A percentile compares a stretch with the other conserved stretches of the same genome.
phyloP scores from a whole-genome alignment of 2,797 vertebrate species.

The Esox masquinongy region DNA sequence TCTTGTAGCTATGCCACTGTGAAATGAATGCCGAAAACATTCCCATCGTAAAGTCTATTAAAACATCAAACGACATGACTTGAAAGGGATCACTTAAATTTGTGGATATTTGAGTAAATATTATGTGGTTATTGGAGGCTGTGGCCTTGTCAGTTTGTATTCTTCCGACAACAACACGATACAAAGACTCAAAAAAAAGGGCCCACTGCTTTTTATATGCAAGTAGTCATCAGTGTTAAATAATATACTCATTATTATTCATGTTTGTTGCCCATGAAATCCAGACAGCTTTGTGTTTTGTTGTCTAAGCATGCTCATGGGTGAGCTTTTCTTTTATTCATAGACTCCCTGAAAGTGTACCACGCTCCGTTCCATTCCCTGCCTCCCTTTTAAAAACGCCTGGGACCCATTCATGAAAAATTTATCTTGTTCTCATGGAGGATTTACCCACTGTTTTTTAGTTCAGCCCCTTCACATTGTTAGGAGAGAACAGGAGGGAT shows the following conservation, averaged over 20 bases:
- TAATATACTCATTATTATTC: slow-evolving; percentile 31
- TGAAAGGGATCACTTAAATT: slow-evolving; percentile 48
- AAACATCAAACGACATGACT: slow-evolving; percentile 56
- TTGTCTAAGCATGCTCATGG: slow-evolving; percentile 30
- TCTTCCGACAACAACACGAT: background rate
- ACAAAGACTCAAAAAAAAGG: background rate
- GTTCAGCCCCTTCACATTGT: slow-evolving; percentile 52
- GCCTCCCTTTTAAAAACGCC: slow-evolving; percentile 38
- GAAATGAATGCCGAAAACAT: slow-evolving; percentile 73
- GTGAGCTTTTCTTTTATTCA: slow-evolving; percentile 50
- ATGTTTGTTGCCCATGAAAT: slow-evolving; percentile 21
- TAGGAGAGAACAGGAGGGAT: slow-evolving; percentile 22
- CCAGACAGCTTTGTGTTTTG: slow-evolving; percentile 35
- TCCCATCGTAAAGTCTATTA: slow-evolving; percentile 61
- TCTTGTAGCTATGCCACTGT: slow-evolving; percentile 71
- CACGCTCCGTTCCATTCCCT: slow-evolving; percentile 17
- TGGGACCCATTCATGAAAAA: slow-evolving; percentile 65
- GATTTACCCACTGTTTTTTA: slow-evolving; percentile 50
- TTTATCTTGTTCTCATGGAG: slow-evolving; percentile 59
- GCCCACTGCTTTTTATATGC: slow-evolving; percentile 29
- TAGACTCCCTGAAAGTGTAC: slow-evolving; percentile 31
- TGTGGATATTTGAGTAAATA: background rate
- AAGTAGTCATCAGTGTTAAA: background rate
- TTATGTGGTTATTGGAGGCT: background rate
- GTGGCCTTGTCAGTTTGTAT: background rate